Evolutionary conservation across 2,888 invertebrate genomes (phyloP), one percentile per base, ranked within the genome.

Genomic region (Automeris io): DNA sequence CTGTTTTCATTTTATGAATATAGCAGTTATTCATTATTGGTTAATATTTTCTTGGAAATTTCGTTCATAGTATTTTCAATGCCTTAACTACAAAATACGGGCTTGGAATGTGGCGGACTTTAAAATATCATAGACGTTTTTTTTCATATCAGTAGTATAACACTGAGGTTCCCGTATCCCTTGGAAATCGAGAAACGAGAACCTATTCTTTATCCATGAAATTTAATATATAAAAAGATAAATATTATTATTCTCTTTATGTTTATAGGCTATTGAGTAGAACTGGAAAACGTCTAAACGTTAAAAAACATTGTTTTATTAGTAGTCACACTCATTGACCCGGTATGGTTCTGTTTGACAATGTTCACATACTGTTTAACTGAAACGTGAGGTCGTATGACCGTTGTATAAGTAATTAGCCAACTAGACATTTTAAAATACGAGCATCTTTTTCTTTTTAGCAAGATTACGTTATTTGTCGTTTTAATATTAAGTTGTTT

Each of bases 291-390:
- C 52, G 60, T 61, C 9, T 61, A 60, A 61, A 57, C 56, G 68
- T 58, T 58, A 55, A 57, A 50, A 49, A 40, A 37, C 37, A 45
- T 47, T 38, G 42, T 49, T 62, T 79, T 74, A 71, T 75, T 62
- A 79, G 66, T 61, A 65, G 73, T 80, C 80, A 80, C 81, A 79
- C 61, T 51, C 43, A 11, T 23, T 31, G 22, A 3, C 18, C 13
- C 6, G 9, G 22, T 65, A 59, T 63, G 60, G 60, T 55, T 58
- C 54, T 52, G 57, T 59, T 67, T 59, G 55, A 65, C 66, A 55
- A 67, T 65, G 64, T 64, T 62, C 63, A 61, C 61, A 63, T 57
- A 58, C 51, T 49, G 56, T 48, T 57, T 62, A 61, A 66, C 66
- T 66, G 54, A 63, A 53, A 57, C 59, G 51, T 53, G 54, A 41